A percentile compares a stretch with the other conserved stretches of the same genome.
Evolutionary conservation across 2,113 vertebrate genomes (phyloP).

Genomic region (Aptenodytes patagonicus): DNA sequence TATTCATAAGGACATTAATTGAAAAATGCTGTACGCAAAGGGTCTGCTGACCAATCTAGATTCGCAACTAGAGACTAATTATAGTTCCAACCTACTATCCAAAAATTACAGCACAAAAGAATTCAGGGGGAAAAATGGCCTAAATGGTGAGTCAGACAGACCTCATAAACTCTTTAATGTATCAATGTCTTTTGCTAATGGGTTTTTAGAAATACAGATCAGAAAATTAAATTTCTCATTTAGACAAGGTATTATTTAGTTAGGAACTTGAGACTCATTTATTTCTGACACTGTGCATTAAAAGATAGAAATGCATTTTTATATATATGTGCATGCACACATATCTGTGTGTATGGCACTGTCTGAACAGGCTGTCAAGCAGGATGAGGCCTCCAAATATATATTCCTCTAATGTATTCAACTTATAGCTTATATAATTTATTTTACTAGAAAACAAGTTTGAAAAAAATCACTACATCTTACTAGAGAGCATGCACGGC

Average conservation of each 20-base stretch:
- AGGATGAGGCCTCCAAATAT: background rate
- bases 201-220: background rate
- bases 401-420: background rate
- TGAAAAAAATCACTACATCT: background rate
- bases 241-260: constrained; percentile 15
- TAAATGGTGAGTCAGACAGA: background rate
- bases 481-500: background rate
- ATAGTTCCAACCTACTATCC: background rate
- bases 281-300: background rate
- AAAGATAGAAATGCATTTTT: background rate
- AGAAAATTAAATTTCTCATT: constrained; percentile 27
- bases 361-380: background rate
- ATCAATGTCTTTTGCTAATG: background rate
- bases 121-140: background rate
- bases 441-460: constrained; percentile 9
- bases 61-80: background rate
- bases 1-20: background rate
- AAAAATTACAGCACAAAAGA: background rate
- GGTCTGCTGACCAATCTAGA: background rate
- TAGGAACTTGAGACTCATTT: constrained; percentile 1
- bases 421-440: background rate
- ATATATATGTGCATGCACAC: too few relatives aligned
- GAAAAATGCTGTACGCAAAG: background rate
- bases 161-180: background rate
- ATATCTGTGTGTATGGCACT: background rate